phyloP scores from a whole-genome alignment of 2,888 invertebrate genomes.

The Caenorhabditis sp. region DNA sequence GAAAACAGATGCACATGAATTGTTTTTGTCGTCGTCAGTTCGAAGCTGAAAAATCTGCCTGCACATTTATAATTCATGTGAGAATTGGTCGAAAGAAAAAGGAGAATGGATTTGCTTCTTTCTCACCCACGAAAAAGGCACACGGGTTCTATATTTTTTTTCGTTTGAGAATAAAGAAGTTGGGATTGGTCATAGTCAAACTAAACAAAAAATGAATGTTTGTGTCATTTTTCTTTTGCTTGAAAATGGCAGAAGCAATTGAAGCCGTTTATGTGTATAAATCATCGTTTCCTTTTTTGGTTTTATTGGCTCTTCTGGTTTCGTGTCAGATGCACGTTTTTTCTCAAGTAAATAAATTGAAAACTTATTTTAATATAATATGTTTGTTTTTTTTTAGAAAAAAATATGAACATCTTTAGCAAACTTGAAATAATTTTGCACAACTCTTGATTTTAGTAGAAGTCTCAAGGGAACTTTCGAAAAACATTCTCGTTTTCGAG shows the following conservation, averaged over 20 bases:
- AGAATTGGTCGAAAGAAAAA: conserved; percentile 3
- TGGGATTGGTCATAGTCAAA: too few species aligned
- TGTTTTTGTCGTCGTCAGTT: neutral
- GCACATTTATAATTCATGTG: conserved; percentile 6
- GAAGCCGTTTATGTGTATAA: conserved; percentile 3
- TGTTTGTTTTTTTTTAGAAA: too few species aligned
- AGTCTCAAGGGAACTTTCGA: too few species aligned
- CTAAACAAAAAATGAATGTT: too few species aligned
- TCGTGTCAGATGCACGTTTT: neutral
- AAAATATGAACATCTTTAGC: too few species aligned
- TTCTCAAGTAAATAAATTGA: neutral
- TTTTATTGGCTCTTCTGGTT: neutral
- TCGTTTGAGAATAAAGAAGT: neutral
- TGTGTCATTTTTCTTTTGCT: neutral
- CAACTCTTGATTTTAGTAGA: too few species aligned
- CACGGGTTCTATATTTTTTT: too few species aligned
- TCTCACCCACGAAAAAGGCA: neutral
- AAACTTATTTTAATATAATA: too few species aligned
- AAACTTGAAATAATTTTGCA: too few species aligned
- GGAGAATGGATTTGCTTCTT: neutral
- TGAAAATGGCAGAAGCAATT: neutral
- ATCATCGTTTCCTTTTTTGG: conserved; percentile 6
- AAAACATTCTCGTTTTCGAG: too few species aligned
- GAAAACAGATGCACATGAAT: neutral
- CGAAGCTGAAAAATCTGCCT: conserved; percentile 7